These are phyloP conservation scores for Drosophila chauvacae DNA, from an alignment of 1,140 invertebrate genomes.

Conservation along the genomic window DNA sequence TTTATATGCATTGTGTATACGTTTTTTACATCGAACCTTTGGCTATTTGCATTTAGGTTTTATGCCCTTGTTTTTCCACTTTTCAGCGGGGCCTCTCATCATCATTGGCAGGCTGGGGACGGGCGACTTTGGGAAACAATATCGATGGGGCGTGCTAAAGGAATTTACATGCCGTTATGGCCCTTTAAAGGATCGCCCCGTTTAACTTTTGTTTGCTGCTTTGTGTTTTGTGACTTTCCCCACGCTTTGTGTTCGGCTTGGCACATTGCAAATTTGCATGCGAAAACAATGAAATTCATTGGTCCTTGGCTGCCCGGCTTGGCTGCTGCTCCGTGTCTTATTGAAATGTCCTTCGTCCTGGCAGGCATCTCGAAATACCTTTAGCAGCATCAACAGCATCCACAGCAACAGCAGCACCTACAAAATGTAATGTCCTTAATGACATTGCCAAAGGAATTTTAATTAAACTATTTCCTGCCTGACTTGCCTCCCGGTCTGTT, in stretches of 20 bases:
- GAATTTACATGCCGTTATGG: slow-evolving; percentile 60
- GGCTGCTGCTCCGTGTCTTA: slow-evolving; percentile 32
- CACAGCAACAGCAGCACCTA: slow-evolving; percentile 32
- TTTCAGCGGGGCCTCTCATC: slow-evolving; percentile 27
- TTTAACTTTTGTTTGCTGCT: slow-evolving; percentile 60
- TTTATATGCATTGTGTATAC: slow-evolving; percentile 35
- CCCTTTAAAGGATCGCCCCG: slow-evolving; percentile 66
- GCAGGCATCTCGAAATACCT: slow-evolving; percentile 46
- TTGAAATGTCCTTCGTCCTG: slow-evolving; percentile 58
- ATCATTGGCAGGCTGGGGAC: slow-evolving; percentile 9
- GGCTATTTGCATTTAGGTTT: slow-evolving; percentile 78
- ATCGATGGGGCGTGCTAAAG: slow-evolving; percentile 70
- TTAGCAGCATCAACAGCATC: slow-evolving; percentile 22
- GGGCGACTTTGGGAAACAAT: slow-evolving; percentile 46
- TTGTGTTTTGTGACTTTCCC: slow-evolving; percentile 58
- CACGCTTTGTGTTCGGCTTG: slow-evolving; percentile 62
- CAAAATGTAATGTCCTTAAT: slow-evolving; percentile 75
- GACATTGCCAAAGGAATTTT: slow-evolving; percentile 78
- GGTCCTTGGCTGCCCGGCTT: slow-evolving; percentile 27
- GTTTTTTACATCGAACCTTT: slow-evolving; percentile 58
- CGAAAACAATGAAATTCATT: slow-evolving; percentile 72
- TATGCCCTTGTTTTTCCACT: slow-evolving; percentile 61
- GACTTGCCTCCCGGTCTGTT: slow-evolving; percentile 26
- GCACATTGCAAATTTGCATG: slow-evolving; percentile 71
- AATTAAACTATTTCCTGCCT: slow-evolving; percentile 81